Evolutionary conservation across 1,140 invertebrate species (phyloP).

Genomic region (Chironomus tepperi): DNA sequence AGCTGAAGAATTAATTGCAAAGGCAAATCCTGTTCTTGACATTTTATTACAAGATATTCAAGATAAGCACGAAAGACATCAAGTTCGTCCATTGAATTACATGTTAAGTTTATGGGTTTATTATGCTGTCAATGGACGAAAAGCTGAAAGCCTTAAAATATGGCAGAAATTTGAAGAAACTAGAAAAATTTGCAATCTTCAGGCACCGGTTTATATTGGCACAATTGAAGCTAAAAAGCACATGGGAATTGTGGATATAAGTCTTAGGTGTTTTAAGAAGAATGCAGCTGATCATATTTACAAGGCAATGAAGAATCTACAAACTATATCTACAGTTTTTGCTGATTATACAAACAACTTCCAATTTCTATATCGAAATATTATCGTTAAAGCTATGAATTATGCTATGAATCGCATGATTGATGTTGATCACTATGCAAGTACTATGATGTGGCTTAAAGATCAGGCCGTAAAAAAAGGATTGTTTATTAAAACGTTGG

Average conservation of each 20-base stretch:
- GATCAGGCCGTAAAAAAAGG: neutral
- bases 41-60: neutral
- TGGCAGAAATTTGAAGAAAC: neutral
- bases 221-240: neutral
- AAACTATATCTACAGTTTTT: neutral
- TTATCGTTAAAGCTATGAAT: neutral
- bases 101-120: neutral
- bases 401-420: neutral
- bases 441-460: neutral
- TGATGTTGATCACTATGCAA: neutral
- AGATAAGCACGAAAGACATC: neutral
- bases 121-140: neutral
- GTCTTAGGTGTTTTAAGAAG: neutral
- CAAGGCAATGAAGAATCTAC: neutral
- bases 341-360: neutral
- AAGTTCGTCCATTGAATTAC: neutral
- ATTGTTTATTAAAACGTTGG: neutral
- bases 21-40: neutral
- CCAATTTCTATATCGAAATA: neutral
- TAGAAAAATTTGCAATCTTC: neutral
- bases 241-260: neutral
- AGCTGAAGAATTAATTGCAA: neutral
- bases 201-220: neutral
- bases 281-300: neutral
- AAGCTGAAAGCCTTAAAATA: neutral